Percentiles rank a stretch among this genome's conserved stretches.
Evolutionary conservation across 2,888 invertebrate genomes (phyloP).

Genomic region (Xestia xanthographa): DNA sequence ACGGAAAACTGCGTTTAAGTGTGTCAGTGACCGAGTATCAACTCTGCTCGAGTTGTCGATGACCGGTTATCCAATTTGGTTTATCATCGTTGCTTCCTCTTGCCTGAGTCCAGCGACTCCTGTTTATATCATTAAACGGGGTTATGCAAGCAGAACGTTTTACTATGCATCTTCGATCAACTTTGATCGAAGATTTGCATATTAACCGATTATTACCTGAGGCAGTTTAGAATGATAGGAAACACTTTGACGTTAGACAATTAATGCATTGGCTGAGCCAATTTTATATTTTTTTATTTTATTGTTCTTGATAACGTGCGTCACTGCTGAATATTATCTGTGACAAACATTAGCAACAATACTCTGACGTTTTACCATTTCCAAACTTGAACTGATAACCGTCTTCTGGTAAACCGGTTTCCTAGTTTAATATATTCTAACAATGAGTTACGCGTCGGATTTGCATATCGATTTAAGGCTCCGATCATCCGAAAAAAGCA

Average conservation of each 20-base stretch:
- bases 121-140: neutral
- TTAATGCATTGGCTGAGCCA: neutral
- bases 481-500: slow-evolving; percentile 71
- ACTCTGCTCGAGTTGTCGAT: slow-evolving; percentile 28
- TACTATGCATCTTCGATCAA: neutral
- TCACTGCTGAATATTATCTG: neutral
- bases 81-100: slow-evolving; percentile 10
- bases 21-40: slow-evolving; percentile 50
- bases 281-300: neutral
- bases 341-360: neutral
- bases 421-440: slow-evolving; percentile 43
- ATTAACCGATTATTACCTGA: neutral
- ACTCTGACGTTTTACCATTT: slow-evolving; percentile 15
- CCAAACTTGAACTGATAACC: slow-evolving; percentile 56
- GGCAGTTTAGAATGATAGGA: neutral
- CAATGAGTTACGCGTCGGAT: slow-evolving; percentile 39
- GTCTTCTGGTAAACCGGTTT: slow-evolving; percentile 54
- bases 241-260: neutral
- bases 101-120: neutral
- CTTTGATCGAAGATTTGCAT: no score
- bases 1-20: slow-evolving; percentile 42
- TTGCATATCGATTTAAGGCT: slow-evolving; percentile 56
- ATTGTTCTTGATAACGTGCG: neutral
- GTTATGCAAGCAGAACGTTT: neutral
- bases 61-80: slow-evolving; percentile 29